Conservation (phyloP, 1,140 invertebrate species). For the Diachasmimorpha longicaudata region DNA sequence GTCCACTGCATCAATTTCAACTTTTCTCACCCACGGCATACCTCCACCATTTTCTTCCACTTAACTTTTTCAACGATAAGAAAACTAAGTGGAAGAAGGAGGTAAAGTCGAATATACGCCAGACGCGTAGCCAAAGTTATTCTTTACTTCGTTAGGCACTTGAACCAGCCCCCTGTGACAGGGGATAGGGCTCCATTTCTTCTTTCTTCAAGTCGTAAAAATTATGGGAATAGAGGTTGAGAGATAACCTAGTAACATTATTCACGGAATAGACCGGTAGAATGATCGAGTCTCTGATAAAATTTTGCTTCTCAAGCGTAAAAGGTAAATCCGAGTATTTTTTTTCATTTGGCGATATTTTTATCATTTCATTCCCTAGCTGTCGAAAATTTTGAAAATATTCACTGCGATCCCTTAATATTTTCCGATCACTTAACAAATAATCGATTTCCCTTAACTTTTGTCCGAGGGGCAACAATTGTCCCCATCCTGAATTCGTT, state of each 20-base stretch:
- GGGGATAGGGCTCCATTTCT: conserved; percentile 18
- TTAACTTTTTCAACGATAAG: conserved; percentile 58
- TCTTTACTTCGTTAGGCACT: conserved; percentile 58
- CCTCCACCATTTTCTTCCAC: conserved; percentile 56
- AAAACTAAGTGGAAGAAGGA: conserved; percentile 32
- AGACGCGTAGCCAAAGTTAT: conserved; percentile 49
- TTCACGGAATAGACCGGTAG: conserved; percentile 38
- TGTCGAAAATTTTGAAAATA: too few relatives aligned
- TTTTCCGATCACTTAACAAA: too few relatives aligned
- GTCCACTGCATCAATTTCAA: conserved; percentile 57
- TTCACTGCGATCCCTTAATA: too few relatives aligned
- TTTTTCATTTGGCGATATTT: background rate
- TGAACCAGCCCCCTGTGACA: background rate
- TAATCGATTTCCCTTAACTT: background rate
- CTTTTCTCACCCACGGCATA: conserved; percentile 37
- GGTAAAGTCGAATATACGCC: conserved; percentile 29
- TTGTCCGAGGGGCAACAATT: conserved; percentile 1
- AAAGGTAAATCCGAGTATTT: background rate
- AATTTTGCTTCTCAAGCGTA: background rate
- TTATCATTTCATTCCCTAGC: too few relatives aligned
- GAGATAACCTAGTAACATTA: conserved; percentile 58
- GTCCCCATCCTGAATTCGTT: background rate
- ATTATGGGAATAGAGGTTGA: conserved; percentile 57
- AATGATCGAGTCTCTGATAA: conserved; percentile 16
- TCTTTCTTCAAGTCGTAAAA: conserved; percentile 37